phyloP scores from a whole-genome alignment of 2,888 invertebrate genomes.

The Chirona hameri region DNA sequence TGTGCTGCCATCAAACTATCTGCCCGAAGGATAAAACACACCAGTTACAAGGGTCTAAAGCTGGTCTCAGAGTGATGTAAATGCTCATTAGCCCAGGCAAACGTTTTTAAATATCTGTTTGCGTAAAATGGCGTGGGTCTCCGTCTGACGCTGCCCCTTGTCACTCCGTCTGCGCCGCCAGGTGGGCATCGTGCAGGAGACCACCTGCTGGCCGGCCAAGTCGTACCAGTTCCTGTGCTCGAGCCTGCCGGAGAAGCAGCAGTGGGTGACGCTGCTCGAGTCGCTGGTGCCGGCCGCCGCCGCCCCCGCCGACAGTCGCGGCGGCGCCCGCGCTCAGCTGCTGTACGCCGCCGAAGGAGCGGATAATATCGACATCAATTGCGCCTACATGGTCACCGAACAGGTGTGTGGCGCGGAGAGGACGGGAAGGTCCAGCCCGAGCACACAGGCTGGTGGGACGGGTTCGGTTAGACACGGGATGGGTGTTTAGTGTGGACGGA shows the following conservation, averaged over 20 bases:
- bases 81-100: too few relatives aligned
- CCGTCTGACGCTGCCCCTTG: conserved; percentile 11
- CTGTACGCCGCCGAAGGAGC: not conserved
- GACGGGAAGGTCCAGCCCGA: too few relatives aligned
- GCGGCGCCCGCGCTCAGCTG: conserved; percentile 1
- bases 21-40: too few relatives aligned
- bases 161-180: conserved; percentile 30
- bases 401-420: not conserved
- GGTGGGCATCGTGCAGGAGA: conserved; percentile 55
- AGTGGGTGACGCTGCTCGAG: conserved; percentile 57
- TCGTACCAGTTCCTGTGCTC: conserved; percentile 59
- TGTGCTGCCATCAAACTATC: too few relatives aligned
- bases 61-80: too few relatives aligned
- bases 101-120: too few relatives aligned
- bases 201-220: conserved; percentile 61
- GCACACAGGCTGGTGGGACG: too few relatives aligned
- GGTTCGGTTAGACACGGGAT: too few relatives aligned
- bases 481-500: too few relatives aligned
- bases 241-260: conserved; percentile 59
- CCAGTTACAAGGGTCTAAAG: too few relatives aligned
- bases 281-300: conserved; percentile 44
- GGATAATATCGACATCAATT: conserved; percentile 33
- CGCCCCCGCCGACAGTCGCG: not conserved
- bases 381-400: conserved; percentile 29
- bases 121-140: too few relatives aligned